Evolutionary conservation across 2,113 vertebrate species (phyloP).

Genomic region (Pollachius pollachius): DNA sequence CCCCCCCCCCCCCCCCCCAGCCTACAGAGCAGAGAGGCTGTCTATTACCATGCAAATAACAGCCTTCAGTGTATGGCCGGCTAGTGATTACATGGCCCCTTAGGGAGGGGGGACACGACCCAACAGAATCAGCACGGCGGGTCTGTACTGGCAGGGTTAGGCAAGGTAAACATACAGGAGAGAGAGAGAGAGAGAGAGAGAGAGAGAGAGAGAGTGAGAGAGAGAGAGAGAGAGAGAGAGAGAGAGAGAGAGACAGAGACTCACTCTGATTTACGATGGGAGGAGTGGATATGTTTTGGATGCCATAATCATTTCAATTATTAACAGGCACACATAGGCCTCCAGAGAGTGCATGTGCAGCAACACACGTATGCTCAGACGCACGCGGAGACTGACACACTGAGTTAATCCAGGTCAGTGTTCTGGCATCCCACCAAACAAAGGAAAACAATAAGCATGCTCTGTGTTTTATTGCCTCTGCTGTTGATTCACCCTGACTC

Average conservation of each 20-base stretch:
- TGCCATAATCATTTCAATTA: constrained; percentile 26
- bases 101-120: constrained; percentile 62
- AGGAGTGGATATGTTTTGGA: constrained; percentile 31
- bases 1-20: constrained; percentile 23
- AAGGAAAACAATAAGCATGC: constrained; percentile 60
- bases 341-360: not conserved
- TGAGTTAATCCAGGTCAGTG: constrained; percentile 44
- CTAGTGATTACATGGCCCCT: constrained; percentile 69
- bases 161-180: not conserved
- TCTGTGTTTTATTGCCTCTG: constrained; percentile 57
- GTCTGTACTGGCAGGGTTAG: constrained; percentile 14
- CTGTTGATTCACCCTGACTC: constrained; percentile 29
- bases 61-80: constrained; percentile 60
- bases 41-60: constrained; percentile 72
- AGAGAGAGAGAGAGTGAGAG: constrained; percentile 5
- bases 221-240: not conserved
- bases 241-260: not conserved
- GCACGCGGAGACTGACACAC: not conserved
- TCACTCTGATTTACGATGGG: constrained; percentile 21
- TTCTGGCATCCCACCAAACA: constrained; percentile 56
- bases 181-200: constrained; percentile 9
- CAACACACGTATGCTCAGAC: not conserved
- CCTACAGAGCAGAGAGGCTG: constrained; percentile 53
- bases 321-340: constrained; percentile 25
- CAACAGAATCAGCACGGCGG: constrained; percentile 60